Conservation (phyloP, 2,888 invertebrate genomes). For the Embidobia sp. region DNA sequence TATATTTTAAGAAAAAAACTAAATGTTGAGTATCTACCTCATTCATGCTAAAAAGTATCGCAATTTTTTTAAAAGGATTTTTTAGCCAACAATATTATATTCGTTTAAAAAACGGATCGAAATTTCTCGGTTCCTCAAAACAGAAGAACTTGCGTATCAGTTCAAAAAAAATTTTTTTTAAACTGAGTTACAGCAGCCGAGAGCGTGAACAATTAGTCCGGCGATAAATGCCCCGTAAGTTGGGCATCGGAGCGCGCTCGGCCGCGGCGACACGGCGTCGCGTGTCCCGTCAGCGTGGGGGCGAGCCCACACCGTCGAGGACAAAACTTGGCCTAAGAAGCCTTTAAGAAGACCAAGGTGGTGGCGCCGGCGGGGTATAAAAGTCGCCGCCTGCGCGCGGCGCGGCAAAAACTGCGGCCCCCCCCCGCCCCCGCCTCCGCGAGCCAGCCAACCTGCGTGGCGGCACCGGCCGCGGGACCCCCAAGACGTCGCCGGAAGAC, state of each 20-base stretch:
- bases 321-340: constrained; percentile 81
- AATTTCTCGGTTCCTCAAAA: too few species aligned
- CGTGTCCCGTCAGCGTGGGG: constrained; percentile 58
- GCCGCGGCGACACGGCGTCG: too few species aligned
- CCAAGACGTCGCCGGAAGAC: constrained; percentile 74
- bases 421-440: constrained; percentile 78
- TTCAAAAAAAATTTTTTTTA: too few species aligned
- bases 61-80: too few species aligned
- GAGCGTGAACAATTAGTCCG: constrained; percentile 38
- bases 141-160: too few species aligned
- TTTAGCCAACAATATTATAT: too few species aligned
- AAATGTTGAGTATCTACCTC: too few species aligned
- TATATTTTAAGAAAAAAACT: too few species aligned
- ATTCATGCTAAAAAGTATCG: too few species aligned
- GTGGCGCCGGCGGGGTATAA: constrained; percentile 76
- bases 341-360: constrained; percentile 79
- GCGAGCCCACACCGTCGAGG: constrained; percentile 67
- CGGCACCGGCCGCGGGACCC: constrained; percentile 67
- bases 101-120: too few species aligned
- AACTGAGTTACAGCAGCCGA: too few species aligned
- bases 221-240: constrained; percentile 46
- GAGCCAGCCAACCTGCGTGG: constrained; percentile 67
- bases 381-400: constrained; percentile 80
- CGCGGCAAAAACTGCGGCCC: constrained; percentile 78
- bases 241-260: constrained; percentile 29